phyloP scores from a whole-genome alignment of 2,113 vertebrate genomes.

The Neomonachus schauinslandi region DNA sequence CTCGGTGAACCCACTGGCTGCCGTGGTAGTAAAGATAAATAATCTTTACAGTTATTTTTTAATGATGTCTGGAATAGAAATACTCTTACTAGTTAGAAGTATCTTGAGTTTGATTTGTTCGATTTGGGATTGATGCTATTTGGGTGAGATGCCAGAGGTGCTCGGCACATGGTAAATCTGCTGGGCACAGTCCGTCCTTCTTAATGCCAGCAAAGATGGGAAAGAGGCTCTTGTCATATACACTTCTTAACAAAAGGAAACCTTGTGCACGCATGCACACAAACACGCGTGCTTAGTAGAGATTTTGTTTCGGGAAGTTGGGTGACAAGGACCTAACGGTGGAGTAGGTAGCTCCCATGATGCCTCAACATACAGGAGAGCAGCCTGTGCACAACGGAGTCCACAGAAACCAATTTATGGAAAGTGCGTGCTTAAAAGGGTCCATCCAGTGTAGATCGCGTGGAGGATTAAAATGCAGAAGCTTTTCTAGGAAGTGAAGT shows the following conservation, averaged over 20 bases:
- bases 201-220: background rate
- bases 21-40: background rate
- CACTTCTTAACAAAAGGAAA: background rate
- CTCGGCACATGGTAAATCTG: background rate
- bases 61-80: conserved; percentile 58
- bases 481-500: no score
- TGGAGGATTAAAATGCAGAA: background rate
- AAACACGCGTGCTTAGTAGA: accelerated
- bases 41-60: background rate
- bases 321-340: background rate
- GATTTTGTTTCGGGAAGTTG: accelerated
- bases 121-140: accelerated
- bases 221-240: background rate
- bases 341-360: no score
- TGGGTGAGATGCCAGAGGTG: background rate
- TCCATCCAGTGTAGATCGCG: accelerated
- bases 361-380: accelerated
- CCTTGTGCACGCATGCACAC: accelerated
- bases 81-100: background rate
- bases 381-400: accelerated
- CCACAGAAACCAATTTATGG: background rate
- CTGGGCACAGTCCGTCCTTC: background rate
- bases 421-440: background rate
- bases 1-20: background rate
- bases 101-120: background rate